Conservation (phyloP, 2,113 vertebrate genomes). For the Daboia siamensis region DNA sequence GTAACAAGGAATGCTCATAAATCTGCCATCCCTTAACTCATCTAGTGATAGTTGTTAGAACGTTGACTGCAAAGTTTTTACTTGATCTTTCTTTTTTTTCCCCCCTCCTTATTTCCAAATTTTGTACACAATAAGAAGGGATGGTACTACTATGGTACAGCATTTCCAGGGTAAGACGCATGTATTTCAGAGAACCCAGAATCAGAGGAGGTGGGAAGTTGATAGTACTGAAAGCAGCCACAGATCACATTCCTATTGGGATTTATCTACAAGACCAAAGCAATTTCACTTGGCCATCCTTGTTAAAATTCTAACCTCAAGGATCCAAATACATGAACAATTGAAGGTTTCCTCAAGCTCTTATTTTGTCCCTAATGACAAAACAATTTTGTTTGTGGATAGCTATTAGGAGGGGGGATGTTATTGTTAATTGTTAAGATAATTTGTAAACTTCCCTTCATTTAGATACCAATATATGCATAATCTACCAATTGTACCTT, state of each 20-base stretch:
- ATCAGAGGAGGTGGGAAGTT: not conserved
- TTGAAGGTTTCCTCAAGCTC: not conserved
- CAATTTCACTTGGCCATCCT: not conserved
- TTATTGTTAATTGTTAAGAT: not conserved
- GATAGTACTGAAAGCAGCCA: not conserved
- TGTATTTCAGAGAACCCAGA: not conserved
- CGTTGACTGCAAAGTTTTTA: slow-evolving; percentile 42
- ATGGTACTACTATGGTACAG: not conserved
- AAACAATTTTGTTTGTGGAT: not conserved
- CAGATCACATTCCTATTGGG: not conserved
- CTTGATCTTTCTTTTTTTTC: slow-evolving; percentile 52
- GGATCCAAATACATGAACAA: not conserved
- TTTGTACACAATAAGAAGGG: not conserved
- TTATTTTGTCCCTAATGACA: not conserved
- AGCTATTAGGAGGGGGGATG: not conserved
- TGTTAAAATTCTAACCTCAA: not conserved
- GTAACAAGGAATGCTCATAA: slow-evolving; percentile 75
- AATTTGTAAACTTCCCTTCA: not conserved
- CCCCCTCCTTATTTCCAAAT: not conserved
- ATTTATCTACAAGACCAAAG: not conserved
- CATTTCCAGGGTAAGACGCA: not conserved
- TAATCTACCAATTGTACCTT: not conserved
- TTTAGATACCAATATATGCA: not conserved
- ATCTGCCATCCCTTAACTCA: slow-evolving; percentile 76
- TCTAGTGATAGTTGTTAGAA: slow-evolving; percentile 66